Percentiles rank a stretch among this genome's conserved stretches.
These are phyloP conservation scores for Myxocyprinus asiaticus DNA, from an alignment of 2,113 vertebrate species.

Conservation along the genomic window DNA sequence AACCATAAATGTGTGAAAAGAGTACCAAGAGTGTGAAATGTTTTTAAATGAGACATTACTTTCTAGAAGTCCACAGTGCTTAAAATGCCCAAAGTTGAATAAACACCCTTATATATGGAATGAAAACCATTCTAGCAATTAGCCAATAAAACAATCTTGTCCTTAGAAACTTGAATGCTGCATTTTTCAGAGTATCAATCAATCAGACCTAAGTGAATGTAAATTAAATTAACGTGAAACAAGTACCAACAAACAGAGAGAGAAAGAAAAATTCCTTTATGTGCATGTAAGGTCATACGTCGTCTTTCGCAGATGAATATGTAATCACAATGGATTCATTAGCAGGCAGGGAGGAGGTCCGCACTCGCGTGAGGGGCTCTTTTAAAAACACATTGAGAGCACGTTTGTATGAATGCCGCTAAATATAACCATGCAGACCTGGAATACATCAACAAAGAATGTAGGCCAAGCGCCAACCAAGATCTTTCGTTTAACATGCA, in stretches of 20 bases:
- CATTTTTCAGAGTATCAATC: too few relatives aligned
- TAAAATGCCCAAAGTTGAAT: too few relatives aligned
- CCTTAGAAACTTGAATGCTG: too few relatives aligned
- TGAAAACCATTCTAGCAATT: too few relatives aligned
- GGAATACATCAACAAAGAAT: slow-evolving; percentile 71
- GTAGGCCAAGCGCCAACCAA: slow-evolving; percentile 68
- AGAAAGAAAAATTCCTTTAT: neutral
- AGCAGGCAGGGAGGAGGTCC: neutral
- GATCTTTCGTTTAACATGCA: slow-evolving; percentile 64
- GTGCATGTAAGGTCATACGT: too few relatives aligned
- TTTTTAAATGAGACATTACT: too few relatives aligned
- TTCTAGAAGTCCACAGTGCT: too few relatives aligned
- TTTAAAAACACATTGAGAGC: neutral
- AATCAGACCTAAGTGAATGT: neutral
- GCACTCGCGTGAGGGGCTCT: neutral
- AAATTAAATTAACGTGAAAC: neutral
- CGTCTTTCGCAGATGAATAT: neutral
- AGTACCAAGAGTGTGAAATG: too few relatives aligned
- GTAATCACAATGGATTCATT: slow-evolving; percentile 5
- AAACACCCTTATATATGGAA: too few relatives aligned
- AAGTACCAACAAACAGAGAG: neutral
- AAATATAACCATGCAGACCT: slow-evolving; percentile 67
- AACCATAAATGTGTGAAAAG: too few relatives aligned
- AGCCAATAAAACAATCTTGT: too few relatives aligned
- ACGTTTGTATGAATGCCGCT: slow-evolving; percentile 49